phyloP scores from a whole-genome alignment of 2,797 vertebrate species.

The Pteronotus mesoamericanus region DNA sequence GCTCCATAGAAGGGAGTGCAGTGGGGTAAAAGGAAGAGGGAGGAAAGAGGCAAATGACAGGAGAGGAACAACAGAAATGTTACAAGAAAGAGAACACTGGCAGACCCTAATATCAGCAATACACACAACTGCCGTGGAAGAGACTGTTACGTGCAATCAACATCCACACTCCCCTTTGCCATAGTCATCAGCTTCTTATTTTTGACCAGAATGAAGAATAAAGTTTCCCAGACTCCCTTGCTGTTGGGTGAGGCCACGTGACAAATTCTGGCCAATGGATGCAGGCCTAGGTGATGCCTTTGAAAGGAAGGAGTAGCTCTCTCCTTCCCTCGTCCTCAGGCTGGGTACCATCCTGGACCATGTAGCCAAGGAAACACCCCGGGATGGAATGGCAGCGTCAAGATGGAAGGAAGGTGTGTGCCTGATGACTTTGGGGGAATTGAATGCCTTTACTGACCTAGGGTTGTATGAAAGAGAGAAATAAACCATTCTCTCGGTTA shows the following conservation, averaged over 20 bases:
- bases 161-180: background rate
- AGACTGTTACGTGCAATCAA: rapidly evolving
- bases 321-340: rapidly evolving
- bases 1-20: background rate
- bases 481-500: background rate
- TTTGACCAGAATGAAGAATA: background rate
- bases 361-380: background rate
- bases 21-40: background rate
- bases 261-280: background rate
- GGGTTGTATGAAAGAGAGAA: background rate
- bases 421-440: background rate
- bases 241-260: background rate
- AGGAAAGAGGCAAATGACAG: background rate
- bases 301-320: background rate
- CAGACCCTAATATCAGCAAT: background rate
- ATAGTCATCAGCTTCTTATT: background rate
- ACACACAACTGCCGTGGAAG: rapidly evolving
- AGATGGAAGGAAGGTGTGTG: background rate
- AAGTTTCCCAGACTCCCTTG: background rate
- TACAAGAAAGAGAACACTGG: background rate
- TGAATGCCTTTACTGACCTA: background rate
- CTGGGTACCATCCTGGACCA: rapidly evolving
- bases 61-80: background rate
- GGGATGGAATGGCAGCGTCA: background rate
- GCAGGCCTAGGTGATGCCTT: background rate